Evolutionary conservation across 2,888 invertebrate species (phyloP).

Genomic region (Tachina fera): DNA sequence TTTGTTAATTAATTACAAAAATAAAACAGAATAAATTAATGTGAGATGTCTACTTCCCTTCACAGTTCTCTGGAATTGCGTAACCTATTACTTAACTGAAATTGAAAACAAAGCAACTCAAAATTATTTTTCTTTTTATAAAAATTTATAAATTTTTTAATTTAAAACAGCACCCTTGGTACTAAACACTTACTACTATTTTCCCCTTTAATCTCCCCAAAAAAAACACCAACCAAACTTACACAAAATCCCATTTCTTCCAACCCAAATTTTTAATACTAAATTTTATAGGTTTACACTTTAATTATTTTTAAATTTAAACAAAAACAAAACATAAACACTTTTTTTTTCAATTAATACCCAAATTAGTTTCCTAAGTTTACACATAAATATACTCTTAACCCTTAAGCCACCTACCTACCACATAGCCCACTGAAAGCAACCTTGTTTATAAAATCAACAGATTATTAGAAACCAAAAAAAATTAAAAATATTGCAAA

Average conservation of each 20-base stretch:
- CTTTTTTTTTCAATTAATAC: conserved; percentile 23
- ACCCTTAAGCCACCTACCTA: conserved; percentile 8
- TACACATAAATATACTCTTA: conserved; percentile 46
- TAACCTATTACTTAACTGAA: conserved; percentile 48
- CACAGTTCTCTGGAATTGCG: conserved; percentile 87
- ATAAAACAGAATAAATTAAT: conserved; percentile 72
- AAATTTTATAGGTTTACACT: conserved; percentile 44
- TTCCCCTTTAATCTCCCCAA: conserved; percentile 48
- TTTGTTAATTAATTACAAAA: conserved; percentile 30
- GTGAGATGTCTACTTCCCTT: conserved; percentile 91
- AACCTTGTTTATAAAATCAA: conserved; percentile 18
- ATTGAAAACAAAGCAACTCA: conserved; percentile 66
- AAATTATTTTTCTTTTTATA: conserved; percentile 73
- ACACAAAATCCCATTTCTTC: conserved; percentile 36
- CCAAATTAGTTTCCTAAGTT: conserved; percentile 47
- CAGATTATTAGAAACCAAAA: background rate
- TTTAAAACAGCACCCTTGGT: conserved; percentile 36
- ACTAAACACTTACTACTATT: conserved; percentile 66
- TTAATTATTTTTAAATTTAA: conserved; percentile 67
- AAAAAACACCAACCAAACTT: conserved; percentile 53
- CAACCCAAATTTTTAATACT: conserved; percentile 62
- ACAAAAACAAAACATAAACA: conserved; percentile 23
- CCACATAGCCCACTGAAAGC: conserved; percentile 19
- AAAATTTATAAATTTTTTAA: conserved; percentile 36
- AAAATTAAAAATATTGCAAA: background rate